phyloP scores from a whole-genome alignment of 2,888 invertebrate species.

The Amblyteles armatorius region DNA sequence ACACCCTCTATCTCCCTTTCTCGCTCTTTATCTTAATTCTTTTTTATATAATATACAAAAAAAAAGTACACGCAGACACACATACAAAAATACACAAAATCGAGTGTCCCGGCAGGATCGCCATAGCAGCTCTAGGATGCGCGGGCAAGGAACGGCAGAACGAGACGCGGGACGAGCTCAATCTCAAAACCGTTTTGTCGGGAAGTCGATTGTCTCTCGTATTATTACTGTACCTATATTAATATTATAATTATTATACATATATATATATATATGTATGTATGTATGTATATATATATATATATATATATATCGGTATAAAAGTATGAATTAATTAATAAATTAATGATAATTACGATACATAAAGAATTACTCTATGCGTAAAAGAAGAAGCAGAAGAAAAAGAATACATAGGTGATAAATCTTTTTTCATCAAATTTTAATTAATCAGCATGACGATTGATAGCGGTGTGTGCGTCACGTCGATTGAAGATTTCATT shows the following conservation, averaged over 20 bases:
- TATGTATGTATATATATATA: slow-evolving; percentile 45
- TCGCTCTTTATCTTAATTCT: slow-evolving; percentile 61
- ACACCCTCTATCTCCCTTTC: slow-evolving; percentile 48
- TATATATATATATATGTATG: too few relatives aligned
- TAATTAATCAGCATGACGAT: slow-evolving; percentile 54
- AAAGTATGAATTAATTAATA: slow-evolving; percentile 64
- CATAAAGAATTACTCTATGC: slow-evolving; percentile 49
- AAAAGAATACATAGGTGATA: slow-evolving; percentile 61
- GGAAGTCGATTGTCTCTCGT: slow-evolving; percentile 53
- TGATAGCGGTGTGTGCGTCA: slow-evolving; percentile 37
- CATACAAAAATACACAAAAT: slow-evolving; percentile 2
- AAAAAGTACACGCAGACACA: slow-evolving; percentile 6
- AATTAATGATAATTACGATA: slow-evolving; percentile 66
- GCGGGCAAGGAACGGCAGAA: slow-evolving; percentile 32
- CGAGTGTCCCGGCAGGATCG: slow-evolving; percentile 42
- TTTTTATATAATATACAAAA: slow-evolving; percentile 58
- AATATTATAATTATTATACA: slow-evolving; percentile 1
- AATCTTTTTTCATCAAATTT: slow-evolving; percentile 75
- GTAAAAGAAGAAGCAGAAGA: slow-evolving; percentile 40
- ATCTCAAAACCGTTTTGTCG: slow-evolving; percentile 43
- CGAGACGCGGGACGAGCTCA: slow-evolving; percentile 41
- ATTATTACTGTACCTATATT: slow-evolving; percentile 55
- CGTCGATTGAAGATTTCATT: slow-evolving; percentile 36
- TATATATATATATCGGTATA: slow-evolving; percentile 50
- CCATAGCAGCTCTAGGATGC: slow-evolving; percentile 39